Base-by-base conservation (phyloP, 2,888 invertebrate genomes). In the Chironomus tentans region DNA sequence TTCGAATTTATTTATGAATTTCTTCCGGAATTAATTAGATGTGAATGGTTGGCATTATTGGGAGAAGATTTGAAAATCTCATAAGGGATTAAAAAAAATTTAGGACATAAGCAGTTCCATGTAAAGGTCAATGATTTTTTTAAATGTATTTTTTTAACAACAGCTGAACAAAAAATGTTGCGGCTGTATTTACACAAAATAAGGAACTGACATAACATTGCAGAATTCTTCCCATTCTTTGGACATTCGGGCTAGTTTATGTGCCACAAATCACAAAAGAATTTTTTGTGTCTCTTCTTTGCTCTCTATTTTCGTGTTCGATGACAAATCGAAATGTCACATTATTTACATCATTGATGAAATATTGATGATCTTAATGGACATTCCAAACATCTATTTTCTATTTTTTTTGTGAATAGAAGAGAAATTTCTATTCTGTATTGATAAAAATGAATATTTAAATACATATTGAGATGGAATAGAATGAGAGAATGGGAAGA, bases 271-370 rank as follows among this genome's bases (percentile, higher is more conserved):
- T 18, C 5, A 56, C n/a, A 56, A 56, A 56, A 56, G 56, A 56
- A 56, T 56, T 18, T 18, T 56, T 56, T 56, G 1, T 38, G 38
- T 38, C 38, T 56, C 56, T 15, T 56, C 56, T 56, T n/a, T 56
- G 1, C 18, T 56, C 2, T 56, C 56, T 15, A 15, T 56, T 56
- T 56, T 56, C 18, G n/a, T 18, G 15, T 15, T 15, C 12, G 12
- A 10, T 13, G 22, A 18, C 28, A 46, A 68, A 74, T 68, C 47
- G 48, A 65, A 68, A 74, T 74, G 74, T 74, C 74, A 74, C 74
- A 74, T 74, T 74, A 74, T 74, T 74, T 74, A 74, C 68, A 74
- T 68, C 22, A 74, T 68, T 62, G 47, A 68, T 50, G 76, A 76
- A 76, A 69, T 46, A 68, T 76, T 68, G 70, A 50, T 68, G 68